These are phyloP conservation scores for Taeniopygia guttata DNA, from an alignment of 2,797 vertebrate species.

Conservation along the genomic window DNA sequence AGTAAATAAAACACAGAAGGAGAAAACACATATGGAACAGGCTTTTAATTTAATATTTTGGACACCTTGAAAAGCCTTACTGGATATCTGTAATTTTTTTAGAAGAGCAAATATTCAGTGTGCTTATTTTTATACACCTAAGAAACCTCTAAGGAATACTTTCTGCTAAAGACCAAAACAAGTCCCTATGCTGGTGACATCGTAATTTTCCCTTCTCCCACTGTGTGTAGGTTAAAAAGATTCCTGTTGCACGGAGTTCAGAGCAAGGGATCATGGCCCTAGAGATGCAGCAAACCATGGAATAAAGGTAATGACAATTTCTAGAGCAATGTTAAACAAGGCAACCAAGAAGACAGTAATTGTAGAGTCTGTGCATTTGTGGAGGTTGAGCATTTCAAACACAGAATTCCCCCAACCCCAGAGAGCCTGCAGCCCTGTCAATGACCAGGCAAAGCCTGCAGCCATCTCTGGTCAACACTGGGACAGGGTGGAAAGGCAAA, in stretches of 20 bases:
- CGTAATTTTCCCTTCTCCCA: background rate
- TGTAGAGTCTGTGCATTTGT: background rate
- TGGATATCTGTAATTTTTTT: background rate
- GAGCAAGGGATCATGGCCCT: background rate
- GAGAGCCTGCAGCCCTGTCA: background rate
- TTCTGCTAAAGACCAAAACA: background rate
- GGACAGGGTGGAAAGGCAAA: background rate
- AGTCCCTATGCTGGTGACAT: background rate
- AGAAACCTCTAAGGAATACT: background rate
- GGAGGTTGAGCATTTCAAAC: background rate
- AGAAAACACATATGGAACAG: background rate
- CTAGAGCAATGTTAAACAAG: background rate
- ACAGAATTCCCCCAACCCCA: background rate
- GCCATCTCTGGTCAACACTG: background rate
- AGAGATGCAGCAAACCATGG: background rate
- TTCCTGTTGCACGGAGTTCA: background rate
- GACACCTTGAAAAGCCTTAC: background rate
- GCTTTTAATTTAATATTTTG: background rate
- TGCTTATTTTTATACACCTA: background rate
- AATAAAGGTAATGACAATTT: background rate
- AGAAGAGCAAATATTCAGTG: background rate
- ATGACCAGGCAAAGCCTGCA: background rate
- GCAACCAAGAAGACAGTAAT: background rate
- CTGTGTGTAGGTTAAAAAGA: background rate
- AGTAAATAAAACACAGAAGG: background rate